Evolutionary conservation across 2,113 vertebrate genomes (phyloP).

Genomic region (Lophius piscatorius): DNA sequence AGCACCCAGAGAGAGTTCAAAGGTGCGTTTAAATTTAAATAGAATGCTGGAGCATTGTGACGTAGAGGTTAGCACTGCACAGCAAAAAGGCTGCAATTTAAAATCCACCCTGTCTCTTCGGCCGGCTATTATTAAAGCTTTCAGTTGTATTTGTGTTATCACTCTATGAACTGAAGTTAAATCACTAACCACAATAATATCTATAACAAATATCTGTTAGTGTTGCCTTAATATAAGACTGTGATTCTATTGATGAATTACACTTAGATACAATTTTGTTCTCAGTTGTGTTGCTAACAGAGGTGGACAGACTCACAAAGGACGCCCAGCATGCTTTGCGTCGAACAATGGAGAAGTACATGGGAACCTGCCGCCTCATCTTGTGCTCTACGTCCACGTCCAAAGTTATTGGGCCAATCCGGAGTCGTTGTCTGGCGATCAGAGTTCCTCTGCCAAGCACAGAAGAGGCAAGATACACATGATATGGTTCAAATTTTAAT

Average conservation of each 20-base stretch:
- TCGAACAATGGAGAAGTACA: slow-evolving; percentile 98
- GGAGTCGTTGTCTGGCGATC: slow-evolving; percentile 92
- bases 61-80: no score
- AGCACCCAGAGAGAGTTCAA: slow-evolving; percentile 96
- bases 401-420: slow-evolving; percentile 95
- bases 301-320: slow-evolving; percentile 95
- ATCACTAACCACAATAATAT: no score
- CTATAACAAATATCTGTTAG: no score
- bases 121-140: no score
- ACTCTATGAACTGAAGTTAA: no score
- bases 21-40: slow-evolving; percentile 77
- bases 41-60: no score
- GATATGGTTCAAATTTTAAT: not conserved
- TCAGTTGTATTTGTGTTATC: no score
- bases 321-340: slow-evolving; percentile 96
- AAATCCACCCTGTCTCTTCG: no score
- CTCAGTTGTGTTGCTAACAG: slow-evolving; percentile 93
- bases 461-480: slow-evolving; percentile 83
- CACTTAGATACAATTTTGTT: no score
- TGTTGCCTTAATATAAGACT: no score
- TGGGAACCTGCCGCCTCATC: slow-evolving; percentile 93
- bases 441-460: slow-evolving; percentile 91
- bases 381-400: slow-evolving; percentile 95
- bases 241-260: no score
- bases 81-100: no score